Evolutionary conservation across 2,113 vertebrate species (phyloP).

Genomic region (Meriones unguiculatus): DNA sequence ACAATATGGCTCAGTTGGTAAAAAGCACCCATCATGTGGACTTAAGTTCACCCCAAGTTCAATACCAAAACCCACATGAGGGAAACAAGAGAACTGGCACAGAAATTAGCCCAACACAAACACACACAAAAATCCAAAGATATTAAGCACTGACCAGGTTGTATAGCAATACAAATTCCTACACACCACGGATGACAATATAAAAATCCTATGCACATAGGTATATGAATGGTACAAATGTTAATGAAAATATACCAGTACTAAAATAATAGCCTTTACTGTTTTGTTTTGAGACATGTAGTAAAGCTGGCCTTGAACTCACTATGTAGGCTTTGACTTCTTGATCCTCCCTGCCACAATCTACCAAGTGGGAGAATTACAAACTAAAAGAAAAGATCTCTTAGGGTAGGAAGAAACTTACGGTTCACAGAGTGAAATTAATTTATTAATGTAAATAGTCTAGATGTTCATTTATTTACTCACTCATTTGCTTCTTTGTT

Average conservation of each 20-base stretch:
- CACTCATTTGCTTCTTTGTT: neutral
- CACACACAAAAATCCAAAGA: neutral
- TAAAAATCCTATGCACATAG: neutral
- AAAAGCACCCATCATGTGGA: too few relatives aligned
- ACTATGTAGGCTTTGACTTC: neutral
- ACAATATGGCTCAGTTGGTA: neutral
- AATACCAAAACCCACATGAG: neutral
- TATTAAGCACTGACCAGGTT: neutral
- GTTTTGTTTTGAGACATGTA: neutral
- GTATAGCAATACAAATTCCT: neutral
- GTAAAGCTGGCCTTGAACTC: neutral
- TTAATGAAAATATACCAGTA: neutral
- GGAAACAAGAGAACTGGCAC: neutral
- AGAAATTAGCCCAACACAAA: neutral
- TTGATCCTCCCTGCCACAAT: neutral
- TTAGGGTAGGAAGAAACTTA: slow-evolving; percentile 22
- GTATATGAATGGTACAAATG: neutral
- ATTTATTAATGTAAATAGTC: slow-evolving; percentile 2
- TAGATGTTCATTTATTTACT: slow-evolving; percentile 48
- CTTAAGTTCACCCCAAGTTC: neutral
- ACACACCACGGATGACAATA: neutral
- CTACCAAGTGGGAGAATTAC: neutral
- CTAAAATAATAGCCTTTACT: neutral
- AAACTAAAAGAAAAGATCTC: slow-evolving; percentile 9
- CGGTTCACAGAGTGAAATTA: neutral